A percentile compares a stretch with the other conserved stretches of the same genome.
phyloP scores from a whole-genome alignment of 2,113 vertebrate species.

The Laticauda colubrina region DNA sequence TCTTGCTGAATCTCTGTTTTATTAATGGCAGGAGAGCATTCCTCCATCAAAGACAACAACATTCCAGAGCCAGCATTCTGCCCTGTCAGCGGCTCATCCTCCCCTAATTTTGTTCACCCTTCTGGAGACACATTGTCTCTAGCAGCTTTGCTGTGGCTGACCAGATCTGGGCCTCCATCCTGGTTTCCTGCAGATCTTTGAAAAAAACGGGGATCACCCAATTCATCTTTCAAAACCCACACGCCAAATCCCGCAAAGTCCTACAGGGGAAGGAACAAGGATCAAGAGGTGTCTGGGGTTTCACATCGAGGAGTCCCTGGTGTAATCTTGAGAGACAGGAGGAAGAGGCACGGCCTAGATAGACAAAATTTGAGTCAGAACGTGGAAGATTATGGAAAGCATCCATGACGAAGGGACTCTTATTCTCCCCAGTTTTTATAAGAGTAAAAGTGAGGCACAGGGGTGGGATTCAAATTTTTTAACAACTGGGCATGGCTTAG shows the following conservation, averaged over 20 bases:
- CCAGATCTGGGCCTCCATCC: background rate
- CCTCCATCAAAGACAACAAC: background rate
- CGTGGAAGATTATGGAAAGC: background rate
- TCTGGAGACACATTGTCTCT: background rate
- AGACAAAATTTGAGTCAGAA: background rate
- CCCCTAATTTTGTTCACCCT: background rate
- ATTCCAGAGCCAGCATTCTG: background rate
- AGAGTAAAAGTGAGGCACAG: background rate
- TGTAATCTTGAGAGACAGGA: background rate
- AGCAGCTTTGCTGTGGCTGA: fast-evolving
- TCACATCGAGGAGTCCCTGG: background rate
- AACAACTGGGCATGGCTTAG: too few species aligned
- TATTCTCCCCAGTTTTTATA: background rate
- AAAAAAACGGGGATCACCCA: background rate
- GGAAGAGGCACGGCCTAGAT: background rate
- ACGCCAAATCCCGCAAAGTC: too few species aligned
- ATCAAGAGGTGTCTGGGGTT: background rate
- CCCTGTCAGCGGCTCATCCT: background rate
- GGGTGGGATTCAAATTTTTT: too few species aligned
- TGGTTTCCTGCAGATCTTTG: background rate
- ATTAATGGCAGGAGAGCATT: background rate
- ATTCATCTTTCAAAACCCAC: background rate
- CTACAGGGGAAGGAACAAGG: background rate
- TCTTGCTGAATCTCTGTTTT: fast-evolving
- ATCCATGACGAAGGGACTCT: background rate